phyloP scores from a whole-genome alignment of 2,113 vertebrate species.

The Anas platyrhynchos region DNA sequence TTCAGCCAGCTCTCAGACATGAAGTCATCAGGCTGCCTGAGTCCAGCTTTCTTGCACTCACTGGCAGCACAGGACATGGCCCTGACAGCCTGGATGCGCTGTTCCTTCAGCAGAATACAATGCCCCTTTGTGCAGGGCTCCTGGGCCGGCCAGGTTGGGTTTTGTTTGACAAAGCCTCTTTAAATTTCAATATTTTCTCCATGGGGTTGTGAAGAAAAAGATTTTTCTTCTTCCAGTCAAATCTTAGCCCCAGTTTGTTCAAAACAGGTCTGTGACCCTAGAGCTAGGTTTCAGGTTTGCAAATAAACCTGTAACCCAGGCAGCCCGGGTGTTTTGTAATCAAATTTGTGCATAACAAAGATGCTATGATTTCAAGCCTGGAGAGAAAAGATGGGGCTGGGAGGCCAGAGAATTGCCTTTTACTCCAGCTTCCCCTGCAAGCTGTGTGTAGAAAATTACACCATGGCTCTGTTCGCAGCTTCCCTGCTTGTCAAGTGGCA shows the following conservation, averaged over 20 bases:
- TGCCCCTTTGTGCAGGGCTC: background rate
- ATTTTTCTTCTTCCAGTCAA: constrained; percentile 57
- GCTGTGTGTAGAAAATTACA: background rate
- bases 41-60: background rate
- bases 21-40: constrained; percentile 36
- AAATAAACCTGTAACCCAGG: constrained; percentile 15
- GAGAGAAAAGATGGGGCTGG: background rate
- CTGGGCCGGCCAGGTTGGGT: background rate
- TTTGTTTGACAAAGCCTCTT: constrained; percentile 61
- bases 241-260: background rate
- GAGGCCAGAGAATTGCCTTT: background rate
- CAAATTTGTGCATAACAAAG: background rate
- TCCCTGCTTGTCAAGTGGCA: background rate
- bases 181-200: background rate
- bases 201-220: constrained; percentile 20
- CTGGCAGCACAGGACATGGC: background rate
- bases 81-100: constrained; percentile 12
- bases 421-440: background rate
- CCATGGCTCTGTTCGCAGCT: background rate
- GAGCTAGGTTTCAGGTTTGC: constrained; percentile 26
- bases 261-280: background rate
- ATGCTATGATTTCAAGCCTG: background rate
- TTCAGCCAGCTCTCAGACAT: constrained; percentile 24
- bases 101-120: constrained; percentile 33
- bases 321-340: background rate